phyloP scores from a whole-genome alignment of 2,113 vertebrate species.

The Uria lomvia region DNA sequence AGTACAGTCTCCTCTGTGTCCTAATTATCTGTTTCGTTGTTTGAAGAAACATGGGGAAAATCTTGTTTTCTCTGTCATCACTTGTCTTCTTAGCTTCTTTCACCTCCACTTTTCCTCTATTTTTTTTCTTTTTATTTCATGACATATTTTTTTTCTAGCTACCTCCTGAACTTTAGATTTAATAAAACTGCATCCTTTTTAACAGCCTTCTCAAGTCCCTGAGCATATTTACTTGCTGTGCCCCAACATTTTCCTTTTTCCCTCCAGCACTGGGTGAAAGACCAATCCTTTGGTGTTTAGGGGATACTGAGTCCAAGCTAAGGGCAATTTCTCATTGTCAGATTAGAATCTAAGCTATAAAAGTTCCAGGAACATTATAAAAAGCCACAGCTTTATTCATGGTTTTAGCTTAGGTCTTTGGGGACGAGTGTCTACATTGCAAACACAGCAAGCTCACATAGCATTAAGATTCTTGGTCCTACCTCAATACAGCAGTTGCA shows the following conservation, averaged over 20 bases:
- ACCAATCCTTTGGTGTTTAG: not conserved
- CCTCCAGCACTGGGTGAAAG: not conserved
- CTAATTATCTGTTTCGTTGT: not conserved
- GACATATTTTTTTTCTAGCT: not conserved
- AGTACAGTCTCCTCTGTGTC: not conserved
- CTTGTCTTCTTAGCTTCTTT: not conserved
- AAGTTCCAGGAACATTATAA: not conserved
- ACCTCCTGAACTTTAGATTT: not conserved
- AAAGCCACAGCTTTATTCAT: not conserved
- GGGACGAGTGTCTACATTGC: not conserved
- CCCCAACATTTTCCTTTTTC: not conserved
- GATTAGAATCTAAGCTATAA: not conserved
- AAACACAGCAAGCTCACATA: not conserved
- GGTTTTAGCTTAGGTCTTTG: not conserved
- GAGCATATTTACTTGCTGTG: not conserved
- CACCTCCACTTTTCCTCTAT: not conserved
- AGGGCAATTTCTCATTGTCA: not conserved
- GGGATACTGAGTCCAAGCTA: not conserved
- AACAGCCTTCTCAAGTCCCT: not conserved
- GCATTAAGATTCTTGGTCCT: not conserved
- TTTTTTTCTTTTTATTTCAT: not conserved
- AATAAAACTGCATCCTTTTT: not conserved
- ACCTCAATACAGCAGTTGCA: not conserved
- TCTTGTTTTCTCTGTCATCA: not conserved
- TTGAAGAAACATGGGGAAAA: not conserved